These are phyloP conservation scores for Synergus itoensis DNA, from an alignment of 2,888 invertebrate genomes.

Conservation along the genomic window DNA sequence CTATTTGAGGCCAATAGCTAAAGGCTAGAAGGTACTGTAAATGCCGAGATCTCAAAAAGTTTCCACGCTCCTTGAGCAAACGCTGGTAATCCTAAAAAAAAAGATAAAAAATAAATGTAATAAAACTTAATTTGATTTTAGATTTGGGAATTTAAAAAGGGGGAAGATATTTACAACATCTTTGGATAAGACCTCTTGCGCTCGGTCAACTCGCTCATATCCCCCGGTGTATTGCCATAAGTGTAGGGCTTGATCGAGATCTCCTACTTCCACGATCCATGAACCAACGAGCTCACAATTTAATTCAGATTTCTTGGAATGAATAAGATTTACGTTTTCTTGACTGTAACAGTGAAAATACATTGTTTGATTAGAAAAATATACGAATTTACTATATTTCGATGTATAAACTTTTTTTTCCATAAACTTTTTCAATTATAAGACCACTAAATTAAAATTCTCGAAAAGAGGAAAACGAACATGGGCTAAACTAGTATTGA, in stretches of 20 bases:
- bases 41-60: slow-evolving; percentile 90
- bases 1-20: slow-evolving; percentile 96
- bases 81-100: slow-evolving; percentile 83
- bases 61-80: slow-evolving; percentile 88
- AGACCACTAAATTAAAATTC: too few species aligned
- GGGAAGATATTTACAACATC: slow-evolving; percentile 80
- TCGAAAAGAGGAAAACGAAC: too few species aligned
- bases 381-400: not conserved
- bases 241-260: slow-evolving; percentile 98
- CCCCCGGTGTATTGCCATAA: slow-evolving; percentile 97
- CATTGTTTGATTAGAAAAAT: slow-evolving; percentile 1
- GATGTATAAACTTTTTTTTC: too few species aligned
- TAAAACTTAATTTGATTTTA: slow-evolving; percentile 42
- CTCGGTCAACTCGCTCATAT: slow-evolving; percentile 91
- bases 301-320: slow-evolving; percentile 85
- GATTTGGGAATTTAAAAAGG: not conserved
- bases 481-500: too few species aligned
- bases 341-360: slow-evolving; percentile 81
- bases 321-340: slow-evolving; percentile 87
- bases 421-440: too few species aligned
- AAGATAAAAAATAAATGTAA: not conserved
- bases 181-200: slow-evolving; percentile 84
- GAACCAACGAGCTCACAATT: slow-evolving; percentile 95
- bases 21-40: slow-evolving; percentile 96
- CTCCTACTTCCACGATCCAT: slow-evolving; percentile 97